phyloP scores from a whole-genome alignment of 2,113 vertebrate genomes.

The Diadophis punctatus region DNA sequence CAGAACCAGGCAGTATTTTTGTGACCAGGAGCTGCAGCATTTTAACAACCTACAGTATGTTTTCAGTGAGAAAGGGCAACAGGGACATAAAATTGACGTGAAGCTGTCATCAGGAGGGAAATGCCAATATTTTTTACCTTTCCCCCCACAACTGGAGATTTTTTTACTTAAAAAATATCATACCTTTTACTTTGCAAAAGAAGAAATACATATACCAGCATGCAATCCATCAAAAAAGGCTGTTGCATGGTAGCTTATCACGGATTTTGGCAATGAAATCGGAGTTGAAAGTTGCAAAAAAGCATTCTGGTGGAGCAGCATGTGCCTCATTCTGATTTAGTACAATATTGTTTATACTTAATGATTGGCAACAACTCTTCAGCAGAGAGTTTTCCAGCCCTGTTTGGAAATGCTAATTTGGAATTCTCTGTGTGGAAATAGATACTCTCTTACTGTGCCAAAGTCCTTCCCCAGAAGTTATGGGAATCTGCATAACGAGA shows the following conservation, averaged over 20 bases:
- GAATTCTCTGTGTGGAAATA: background rate
- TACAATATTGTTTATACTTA: background rate
- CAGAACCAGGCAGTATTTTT: background rate
- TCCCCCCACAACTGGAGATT: background rate
- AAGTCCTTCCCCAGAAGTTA: background rate
- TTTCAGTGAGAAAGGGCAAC: background rate
- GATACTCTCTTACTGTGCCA: background rate
- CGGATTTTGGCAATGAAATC: background rate
- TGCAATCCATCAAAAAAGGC: background rate
- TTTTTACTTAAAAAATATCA: background rate
- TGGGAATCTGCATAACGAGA: background rate
- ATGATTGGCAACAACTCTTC: background rate
- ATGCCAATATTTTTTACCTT: background rate
- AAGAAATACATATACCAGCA: background rate
- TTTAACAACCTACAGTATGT: background rate
- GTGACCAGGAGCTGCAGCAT: background rate
- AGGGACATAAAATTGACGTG: background rate
- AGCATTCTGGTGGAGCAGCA: background rate
- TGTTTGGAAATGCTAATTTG: background rate
- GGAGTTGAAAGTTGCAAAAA: background rate
- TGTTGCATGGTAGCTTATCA: background rate
- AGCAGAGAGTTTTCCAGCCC: background rate
- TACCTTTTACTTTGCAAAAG: background rate
- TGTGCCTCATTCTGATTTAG: background rate
- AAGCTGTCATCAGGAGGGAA: background rate